phyloP scores from a whole-genome alignment of 2,113 vertebrate genomes.

The Zapornia atra region DNA sequence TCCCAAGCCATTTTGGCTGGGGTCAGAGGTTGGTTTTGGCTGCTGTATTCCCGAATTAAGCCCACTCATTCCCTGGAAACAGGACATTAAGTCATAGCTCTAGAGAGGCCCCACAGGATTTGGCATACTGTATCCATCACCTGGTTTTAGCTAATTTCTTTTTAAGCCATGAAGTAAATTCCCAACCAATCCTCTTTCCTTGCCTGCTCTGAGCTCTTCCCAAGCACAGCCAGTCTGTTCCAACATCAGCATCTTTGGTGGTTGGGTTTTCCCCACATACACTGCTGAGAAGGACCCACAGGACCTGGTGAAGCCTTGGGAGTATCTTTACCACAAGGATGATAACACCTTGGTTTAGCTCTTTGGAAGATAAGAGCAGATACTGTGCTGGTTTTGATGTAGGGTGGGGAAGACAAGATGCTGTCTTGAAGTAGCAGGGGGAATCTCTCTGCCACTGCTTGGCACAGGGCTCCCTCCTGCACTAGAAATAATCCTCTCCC shows the following conservation, averaged over 20 bases:
- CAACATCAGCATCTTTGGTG: neutral
- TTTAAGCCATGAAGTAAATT: neutral
- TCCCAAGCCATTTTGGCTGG: neutral
- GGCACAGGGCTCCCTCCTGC: neutral
- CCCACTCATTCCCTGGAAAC: neutral
- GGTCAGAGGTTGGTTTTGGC: neutral
- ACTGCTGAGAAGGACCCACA: neutral
- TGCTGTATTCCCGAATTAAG: neutral
- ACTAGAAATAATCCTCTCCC: neutral
- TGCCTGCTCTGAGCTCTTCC: neutral
- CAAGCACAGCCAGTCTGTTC: neutral
- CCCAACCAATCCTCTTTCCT: neutral
- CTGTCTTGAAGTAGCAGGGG: accelerated
- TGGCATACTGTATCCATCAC: neutral
- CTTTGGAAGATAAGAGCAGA: neutral
- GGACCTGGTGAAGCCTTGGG: neutral
- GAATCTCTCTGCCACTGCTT: neutral
- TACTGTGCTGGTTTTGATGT: too few relatives aligned
- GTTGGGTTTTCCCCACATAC: neutral
- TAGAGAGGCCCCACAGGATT: neutral
- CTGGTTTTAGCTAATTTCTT: neutral
- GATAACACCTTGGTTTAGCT: neutral
- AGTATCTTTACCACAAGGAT: neutral
- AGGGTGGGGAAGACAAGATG: neutral
- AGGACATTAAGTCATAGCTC: neutral